Conservation (phyloP, 1,140 invertebrate species). For the Chrysopa pallens region DNA sequence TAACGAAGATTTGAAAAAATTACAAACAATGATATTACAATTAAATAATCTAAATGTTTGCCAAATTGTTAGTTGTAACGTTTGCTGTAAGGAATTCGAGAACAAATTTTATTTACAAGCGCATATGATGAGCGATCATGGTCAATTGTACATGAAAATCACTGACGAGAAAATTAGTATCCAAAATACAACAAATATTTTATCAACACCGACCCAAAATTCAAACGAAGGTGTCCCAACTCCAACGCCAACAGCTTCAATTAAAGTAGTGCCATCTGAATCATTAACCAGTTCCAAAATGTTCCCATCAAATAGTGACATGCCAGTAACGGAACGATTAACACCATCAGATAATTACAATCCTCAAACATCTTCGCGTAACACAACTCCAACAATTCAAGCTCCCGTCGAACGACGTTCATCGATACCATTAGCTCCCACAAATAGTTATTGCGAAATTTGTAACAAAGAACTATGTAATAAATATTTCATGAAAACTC, state of each 20-base stretch:
- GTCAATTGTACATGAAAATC: conserved; percentile 5
- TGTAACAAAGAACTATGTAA: conserved; percentile 99
- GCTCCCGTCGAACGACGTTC: conserved; percentile 11
- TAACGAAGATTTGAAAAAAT: conserved; percentile 65
- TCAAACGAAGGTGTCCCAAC: conserved; percentile 8
- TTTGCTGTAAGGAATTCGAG: conserved; percentile 42
- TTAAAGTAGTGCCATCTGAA: not conserved
- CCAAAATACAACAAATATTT: conserved; percentile 1
- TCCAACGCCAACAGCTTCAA: conserved; percentile 6
- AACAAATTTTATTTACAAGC: conserved; percentile 33
- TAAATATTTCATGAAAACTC: conserved; percentile 99
- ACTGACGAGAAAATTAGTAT: conserved; percentile 12
- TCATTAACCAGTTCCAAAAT: no score
- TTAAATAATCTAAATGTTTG: conserved; percentile 54
- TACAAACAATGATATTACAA: conserved; percentile 83
- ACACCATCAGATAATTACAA: no score
- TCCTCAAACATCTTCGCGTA: no score
- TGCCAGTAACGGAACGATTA: no score
- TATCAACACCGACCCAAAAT: no score
- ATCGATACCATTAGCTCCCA: conserved; percentile 32
- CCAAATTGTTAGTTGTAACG: conserved; percentile 33
- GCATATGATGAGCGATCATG: conserved; percentile 42
- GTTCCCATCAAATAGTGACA: no score
- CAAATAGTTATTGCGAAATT: conserved; percentile 90
- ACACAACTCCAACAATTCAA: not conserved